phyloP scores from a whole-genome alignment of 2,113 vertebrate species.

The Amia ocellicauda region DNA sequence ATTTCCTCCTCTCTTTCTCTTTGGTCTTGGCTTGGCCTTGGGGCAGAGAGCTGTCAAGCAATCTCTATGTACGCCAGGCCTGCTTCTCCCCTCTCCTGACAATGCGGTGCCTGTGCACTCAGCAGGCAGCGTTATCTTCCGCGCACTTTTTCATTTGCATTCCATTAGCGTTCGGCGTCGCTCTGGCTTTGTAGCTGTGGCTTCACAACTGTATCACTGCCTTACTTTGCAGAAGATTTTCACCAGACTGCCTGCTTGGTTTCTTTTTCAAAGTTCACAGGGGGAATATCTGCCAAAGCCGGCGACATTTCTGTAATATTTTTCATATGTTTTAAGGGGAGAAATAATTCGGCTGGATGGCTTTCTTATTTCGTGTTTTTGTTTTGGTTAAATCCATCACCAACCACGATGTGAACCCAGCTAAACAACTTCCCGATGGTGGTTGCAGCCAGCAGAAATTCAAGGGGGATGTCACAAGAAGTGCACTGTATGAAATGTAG shows the following conservation, averaged over 20 bases:
- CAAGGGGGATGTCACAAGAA: no score
- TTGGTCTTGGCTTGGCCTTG: slow-evolving; percentile 23
- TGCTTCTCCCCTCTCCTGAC: neutral
- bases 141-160: slow-evolving; percentile 39
- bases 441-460: no score
- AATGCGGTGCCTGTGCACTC: slow-evolving; percentile 15
- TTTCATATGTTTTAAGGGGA: neutral
- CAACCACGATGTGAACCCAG: no score
- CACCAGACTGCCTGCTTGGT: neutral
- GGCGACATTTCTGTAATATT: no score
- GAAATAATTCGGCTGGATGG: no score
- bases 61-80: slow-evolving; percentile 15
- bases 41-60: slow-evolving; percentile 23
- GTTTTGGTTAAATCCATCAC: no score
- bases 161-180: slow-evolving; percentile 22
- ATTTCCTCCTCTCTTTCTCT: slow-evolving; percentile 24
- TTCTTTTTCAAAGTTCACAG: neutral
- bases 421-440: no score
- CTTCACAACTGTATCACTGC: slow-evolving; percentile 5
- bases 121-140: slow-evolving; percentile 36
- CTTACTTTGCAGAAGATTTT: slow-evolving; percentile 4
- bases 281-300: neutral
- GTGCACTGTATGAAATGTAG: no score
- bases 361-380: no score
- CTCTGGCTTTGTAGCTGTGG: neutral